Evolutionary conservation across 2,888 invertebrate species (phyloP), one percentile per base, ranked within the genome.

Genomic region (Clistopyga incitator): DNA sequence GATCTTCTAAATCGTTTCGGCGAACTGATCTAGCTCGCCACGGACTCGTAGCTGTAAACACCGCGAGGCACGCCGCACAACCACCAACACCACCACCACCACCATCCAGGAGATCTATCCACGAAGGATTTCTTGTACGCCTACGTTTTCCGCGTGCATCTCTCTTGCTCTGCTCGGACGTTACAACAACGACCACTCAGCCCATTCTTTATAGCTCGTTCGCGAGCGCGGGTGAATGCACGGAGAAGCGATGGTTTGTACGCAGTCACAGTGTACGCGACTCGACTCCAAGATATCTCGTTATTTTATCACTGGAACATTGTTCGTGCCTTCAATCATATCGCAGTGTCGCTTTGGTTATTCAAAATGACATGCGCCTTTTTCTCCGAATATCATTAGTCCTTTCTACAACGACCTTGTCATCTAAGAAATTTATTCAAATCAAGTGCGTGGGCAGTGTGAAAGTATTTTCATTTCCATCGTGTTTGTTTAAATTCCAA

Each of bases 1-100:
- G 38, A 52, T 54, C 64, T 65, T 65, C 52, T 38, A 80, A 83
- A 83, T 83, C 74, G 83, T 83, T 83, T 80, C 79, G 76, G 72
- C 80, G 83, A 83, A 83, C 45, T 72, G 79, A 45, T 72, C 38
- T 38, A 38, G 38, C 77, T 83, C 79, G 47, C n/a, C 29, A 38
- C 38, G 15, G 65, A 38, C 25, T 13, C 52, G 42, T 77, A 77
- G 80, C 83, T 83, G 83, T 83, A 72, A 77, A 79, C 65, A 59
- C 64, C 67, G n/a, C 38, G 42, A 52, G 52, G 38, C 70, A 71
- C 78, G 78, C 78, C 50, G 78, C 76, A n/a, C 59, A 67, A 25
- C 56, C 34, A 56, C 20, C 59, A n/a, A 29, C 45, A 56, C n/a
- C n/a, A n/a, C n/a, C n/a, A n/a, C n/a, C n/a, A n/a, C n/a, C n/a